These are phyloP conservation scores for Chrysochloris asiatica DNA, from an alignment of 2,113 vertebrate species.

Conservation along the genomic window DNA sequence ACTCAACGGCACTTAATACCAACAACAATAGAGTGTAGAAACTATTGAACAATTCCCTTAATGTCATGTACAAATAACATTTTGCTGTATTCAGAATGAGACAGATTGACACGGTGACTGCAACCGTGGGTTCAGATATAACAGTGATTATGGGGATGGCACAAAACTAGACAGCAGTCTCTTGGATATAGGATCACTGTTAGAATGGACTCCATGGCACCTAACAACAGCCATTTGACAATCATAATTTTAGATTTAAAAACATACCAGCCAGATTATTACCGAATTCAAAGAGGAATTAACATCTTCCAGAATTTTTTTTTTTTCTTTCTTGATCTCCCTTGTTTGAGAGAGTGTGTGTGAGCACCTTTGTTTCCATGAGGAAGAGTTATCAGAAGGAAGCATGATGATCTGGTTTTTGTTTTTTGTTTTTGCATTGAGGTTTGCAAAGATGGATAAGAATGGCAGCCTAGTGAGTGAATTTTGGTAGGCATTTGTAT, in stretches of 20 bases:
- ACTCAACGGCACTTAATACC: no score
- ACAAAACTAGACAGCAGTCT: no score
- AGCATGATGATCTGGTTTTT: neutral
- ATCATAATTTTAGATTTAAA: neutral
- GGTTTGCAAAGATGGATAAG: no score
- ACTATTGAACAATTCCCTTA: no score
- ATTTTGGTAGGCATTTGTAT: neutral
- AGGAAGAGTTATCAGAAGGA: neutral
- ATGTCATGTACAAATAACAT: neutral
- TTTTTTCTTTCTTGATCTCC: neutral
- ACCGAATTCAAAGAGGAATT: neutral
- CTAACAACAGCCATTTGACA: neutral
- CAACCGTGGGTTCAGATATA: neutral
- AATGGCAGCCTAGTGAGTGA: neutral
- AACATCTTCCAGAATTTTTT: neutral
- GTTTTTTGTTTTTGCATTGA: no score
- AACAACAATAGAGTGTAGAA: no score
- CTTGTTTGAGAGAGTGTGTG: neutral
- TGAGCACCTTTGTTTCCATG: neutral
- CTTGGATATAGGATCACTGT: neutral
- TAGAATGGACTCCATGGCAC: neutral
- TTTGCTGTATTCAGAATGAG: neutral
- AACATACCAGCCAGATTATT: neutral
- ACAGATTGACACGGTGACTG: neutral
- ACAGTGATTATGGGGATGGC: neutral